Conservation (phyloP, 2,113 vertebrate genomes). For the Carlito syrichta region DNA sequence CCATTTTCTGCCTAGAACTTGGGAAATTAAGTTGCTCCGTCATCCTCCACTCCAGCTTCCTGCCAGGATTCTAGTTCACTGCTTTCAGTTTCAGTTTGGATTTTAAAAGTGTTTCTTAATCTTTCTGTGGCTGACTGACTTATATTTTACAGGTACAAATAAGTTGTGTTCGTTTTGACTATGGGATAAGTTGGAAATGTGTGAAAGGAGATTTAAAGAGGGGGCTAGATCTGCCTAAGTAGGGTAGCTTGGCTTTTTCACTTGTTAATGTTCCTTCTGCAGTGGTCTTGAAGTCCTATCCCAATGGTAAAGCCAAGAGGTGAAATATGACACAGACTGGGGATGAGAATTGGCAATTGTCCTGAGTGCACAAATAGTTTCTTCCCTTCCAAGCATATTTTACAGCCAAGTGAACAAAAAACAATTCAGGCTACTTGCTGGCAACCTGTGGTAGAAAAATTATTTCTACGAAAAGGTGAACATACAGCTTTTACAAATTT, state of each 20-base stretch:
- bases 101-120: constrained; percentile 57
- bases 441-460: constrained; percentile 27
- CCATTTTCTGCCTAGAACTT: not conserved
- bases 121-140: not conserved
- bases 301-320: constrained; percentile 54
- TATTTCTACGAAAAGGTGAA: not conserved
- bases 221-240: not conserved
- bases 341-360: constrained; percentile 70
- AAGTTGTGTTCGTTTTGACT: not conserved
- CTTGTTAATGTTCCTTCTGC: constrained; percentile 65
- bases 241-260: not conserved
- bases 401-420: constrained; percentile 72
- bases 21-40: constrained; percentile 79
- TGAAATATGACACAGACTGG: constrained; percentile 78
- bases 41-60: constrained; percentile 74
- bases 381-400: constrained; percentile 72
- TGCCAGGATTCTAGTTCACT: not conserved
- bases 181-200: not conserved
- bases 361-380: constrained; percentile 78
- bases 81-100: constrained; percentile 75
- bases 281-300: constrained; percentile 63
- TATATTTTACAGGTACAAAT: not conserved
- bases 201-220: not conserved
- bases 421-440: constrained; percentile 50
- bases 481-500: not conserved